Evolutionary conservation across 37 sponge, comb jelly and placozoan species (phyloP), one percentile per base, ranked within the genome.

Genomic region (Agelas oroides): DNA sequence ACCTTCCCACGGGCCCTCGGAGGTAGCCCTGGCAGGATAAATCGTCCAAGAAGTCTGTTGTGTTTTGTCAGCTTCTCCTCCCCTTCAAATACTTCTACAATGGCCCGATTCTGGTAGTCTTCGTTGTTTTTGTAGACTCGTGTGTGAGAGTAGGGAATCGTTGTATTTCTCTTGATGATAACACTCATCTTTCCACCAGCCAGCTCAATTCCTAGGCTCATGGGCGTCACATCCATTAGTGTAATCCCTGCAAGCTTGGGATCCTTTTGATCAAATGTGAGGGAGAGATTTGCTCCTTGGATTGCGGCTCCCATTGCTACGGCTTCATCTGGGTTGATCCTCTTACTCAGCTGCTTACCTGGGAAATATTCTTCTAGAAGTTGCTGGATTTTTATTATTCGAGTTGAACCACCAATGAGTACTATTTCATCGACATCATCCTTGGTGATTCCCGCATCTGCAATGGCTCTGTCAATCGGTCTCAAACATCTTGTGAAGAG

Each of bases 251-350:
- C 64, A 20, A 91, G 76, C 27, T 80, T 86, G 15, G 81, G 71
- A 12, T 71, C 60, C 69, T 92, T 91, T 60, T 86, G 70, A 24
- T 97, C 95, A 31, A 81, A 75, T 0, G 76, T 34, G 2, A 82
- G 67, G 8, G 91, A 77, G 24, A 97, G 86, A 64, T 97, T 94
- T 6, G 95, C 97, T 18, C 93, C 97, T 60, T 97, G 97, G 24
- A 97, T 94, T 0, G 95, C 95, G 13, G 97, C 97, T 16, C 97
- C 97, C 90, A 97, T 90, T 19, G 97, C 95, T 36, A 97, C 97
- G 6, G 97, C 97, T 59, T 97, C 97, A 70, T 97, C 97, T 21
- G 97, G 97, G 54, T 97, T 97, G 28, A 97, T 94, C 3, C 86
- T 60, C 80, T 97, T 97, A 59, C 97, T 97, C 30, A 97, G 86